A percentile compares a stretch with the other conserved stretches of the same genome.
phyloP scores from a whole-genome alignment of 2,113 vertebrate species.

The Micronisus gabar region DNA sequence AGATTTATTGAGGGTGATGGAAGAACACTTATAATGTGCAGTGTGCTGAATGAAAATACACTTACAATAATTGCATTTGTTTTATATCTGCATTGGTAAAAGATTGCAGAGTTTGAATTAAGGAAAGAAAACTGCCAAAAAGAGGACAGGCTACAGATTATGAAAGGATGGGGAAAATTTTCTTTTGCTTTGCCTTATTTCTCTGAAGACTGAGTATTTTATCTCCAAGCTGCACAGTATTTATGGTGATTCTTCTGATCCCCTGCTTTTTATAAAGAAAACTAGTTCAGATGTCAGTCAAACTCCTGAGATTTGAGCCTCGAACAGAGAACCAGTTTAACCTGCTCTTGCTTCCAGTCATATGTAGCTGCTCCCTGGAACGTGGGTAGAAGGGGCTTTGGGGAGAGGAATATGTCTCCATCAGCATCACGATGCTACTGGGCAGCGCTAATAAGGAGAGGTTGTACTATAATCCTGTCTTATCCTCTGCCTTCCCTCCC shows the following conservation, averaged over 20 bases:
- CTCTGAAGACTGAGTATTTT: not conserved
- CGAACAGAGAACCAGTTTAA: not conserved
- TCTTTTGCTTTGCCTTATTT: not conserved
- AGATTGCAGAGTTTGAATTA: not conserved
- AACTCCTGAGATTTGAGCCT: not conserved
- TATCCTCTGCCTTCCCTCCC: not conserved
- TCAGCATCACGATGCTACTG: not conserved
- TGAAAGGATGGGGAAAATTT: not conserved
- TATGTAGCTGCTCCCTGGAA: not conserved
- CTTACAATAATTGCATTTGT: constrained; percentile 1
- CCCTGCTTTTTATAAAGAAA: not conserved
- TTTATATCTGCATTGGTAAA: not conserved
- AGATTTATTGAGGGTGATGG: constrained; percentile 38
- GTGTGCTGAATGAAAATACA: constrained; percentile 21
- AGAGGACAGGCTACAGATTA: not conserved
- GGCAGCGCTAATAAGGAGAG: not conserved
- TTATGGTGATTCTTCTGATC: not conserved
- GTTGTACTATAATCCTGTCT: not conserved
- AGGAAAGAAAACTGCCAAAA: not conserved
- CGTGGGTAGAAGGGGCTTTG: not conserved
- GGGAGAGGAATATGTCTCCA: not conserved
- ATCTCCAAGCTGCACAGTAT: not conserved
- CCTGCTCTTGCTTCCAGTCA: not conserved
- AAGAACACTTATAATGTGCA: not conserved
- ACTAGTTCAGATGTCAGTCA: not conserved